Conservation (phyloP, 2,888 invertebrate genomes). For the Heteromurus nitidus region DNA sequence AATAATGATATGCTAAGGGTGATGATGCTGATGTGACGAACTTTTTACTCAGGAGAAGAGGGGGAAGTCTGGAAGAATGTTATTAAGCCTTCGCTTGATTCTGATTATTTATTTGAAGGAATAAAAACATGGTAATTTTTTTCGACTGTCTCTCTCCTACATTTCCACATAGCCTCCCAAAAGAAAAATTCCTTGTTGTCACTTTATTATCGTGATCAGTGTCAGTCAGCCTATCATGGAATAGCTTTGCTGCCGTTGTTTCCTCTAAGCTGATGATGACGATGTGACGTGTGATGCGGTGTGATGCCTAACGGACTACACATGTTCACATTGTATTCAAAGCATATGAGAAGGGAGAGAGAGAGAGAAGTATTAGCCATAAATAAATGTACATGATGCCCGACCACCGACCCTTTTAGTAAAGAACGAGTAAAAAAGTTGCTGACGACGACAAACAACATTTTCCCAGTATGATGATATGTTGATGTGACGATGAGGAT, state of each 20-base stretch:
- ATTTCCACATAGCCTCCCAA: slow-evolving; percentile 27
- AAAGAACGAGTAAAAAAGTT: slow-evolving; percentile 46
- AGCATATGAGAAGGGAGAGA: neutral
- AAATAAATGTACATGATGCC: slow-evolving; percentile 28
- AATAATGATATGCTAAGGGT: no score
- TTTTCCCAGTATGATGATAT: slow-evolving; percentile 50
- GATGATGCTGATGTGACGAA: no score
- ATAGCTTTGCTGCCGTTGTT: slow-evolving; percentile 46
- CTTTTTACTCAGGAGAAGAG: no score
- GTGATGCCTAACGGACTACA: slow-evolving; percentile 27
- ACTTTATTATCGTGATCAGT: slow-evolving; percentile 65
- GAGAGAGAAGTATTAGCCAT: neutral
- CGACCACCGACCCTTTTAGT: slow-evolving; percentile 49
- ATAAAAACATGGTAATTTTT: no score
- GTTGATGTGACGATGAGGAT: slow-evolving; percentile 19
- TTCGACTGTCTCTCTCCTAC: slow-evolving; percentile 6
- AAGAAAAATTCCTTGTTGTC: slow-evolving; percentile 29
- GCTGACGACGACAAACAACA: slow-evolving; percentile 60
- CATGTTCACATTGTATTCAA: slow-evolving; percentile 21
- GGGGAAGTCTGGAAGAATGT: no score
- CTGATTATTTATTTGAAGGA: no score
- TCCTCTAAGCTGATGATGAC: slow-evolving; percentile 26
- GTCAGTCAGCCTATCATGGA: slow-evolving; percentile 60
- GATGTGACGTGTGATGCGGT: slow-evolving; percentile 40
- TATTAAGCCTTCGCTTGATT: no score